These are phyloP conservation scores for Myodes glareolus DNA, from an alignment of 2,113 vertebrate genomes.

Conservation along the genomic window DNA sequence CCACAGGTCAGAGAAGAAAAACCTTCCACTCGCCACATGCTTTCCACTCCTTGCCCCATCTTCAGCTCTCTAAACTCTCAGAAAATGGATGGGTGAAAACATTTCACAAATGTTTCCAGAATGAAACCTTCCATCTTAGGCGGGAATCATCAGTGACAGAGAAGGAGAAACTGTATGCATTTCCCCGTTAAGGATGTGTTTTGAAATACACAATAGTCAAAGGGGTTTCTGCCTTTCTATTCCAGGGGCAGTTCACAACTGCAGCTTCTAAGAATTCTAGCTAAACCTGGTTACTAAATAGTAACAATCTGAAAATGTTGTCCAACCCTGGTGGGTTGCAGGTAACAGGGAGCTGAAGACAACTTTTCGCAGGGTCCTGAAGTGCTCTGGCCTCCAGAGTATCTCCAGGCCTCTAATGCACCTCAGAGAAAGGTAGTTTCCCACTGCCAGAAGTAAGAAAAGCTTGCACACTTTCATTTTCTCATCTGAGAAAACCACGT, in stretches of 20 bases:
- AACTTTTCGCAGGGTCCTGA: neutral
- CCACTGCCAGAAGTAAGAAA: neutral
- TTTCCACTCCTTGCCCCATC: too few species aligned
- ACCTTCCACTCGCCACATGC: neutral
- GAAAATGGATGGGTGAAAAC: neutral
- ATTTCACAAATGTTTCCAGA: neutral
- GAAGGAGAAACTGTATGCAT: neutral
- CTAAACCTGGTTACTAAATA: neutral
- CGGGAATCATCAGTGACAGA: neutral
- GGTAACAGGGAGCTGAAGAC: neutral
- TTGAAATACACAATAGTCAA: neutral
- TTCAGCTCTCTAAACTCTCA: neutral
- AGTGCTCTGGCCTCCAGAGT: neutral
- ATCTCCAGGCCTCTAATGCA: neutral
- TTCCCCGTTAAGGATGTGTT: neutral
- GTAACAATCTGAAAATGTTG: neutral
- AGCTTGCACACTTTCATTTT: neutral
- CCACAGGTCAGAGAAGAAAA: neutral
- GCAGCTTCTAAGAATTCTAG: neutral
- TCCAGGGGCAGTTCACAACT: neutral
- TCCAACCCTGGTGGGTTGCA: too few species aligned
- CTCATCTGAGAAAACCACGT: conserved; percentile 22
- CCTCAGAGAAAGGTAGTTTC: neutral
- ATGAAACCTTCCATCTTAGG: neutral
- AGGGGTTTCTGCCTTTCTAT: neutral